phyloP scores from a whole-genome alignment of 1,140 invertebrate genomes.

The Paracyclopina nana region DNA sequence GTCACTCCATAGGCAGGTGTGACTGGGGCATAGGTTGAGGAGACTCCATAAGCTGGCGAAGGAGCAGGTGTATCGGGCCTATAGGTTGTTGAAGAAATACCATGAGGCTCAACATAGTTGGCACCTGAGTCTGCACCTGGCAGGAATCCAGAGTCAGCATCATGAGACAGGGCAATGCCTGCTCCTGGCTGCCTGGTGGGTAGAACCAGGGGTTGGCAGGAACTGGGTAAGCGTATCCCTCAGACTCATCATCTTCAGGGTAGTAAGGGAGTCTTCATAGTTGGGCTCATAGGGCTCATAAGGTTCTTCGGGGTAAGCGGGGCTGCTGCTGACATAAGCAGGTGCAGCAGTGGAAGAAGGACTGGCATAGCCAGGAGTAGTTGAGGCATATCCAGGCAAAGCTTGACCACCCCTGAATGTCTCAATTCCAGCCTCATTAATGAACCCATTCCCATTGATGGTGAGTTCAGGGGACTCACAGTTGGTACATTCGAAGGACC shows the following conservation, averaged over 20 bases:
- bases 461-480: conserved; percentile 4
- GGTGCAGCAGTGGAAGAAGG: not conserved
- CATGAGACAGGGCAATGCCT: too few relatives aligned
- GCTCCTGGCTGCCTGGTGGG: too few relatives aligned
- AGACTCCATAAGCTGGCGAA: conserved; percentile 4
- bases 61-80: not conserved
- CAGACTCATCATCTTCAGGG: too few relatives aligned
- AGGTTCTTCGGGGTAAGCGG: too few relatives aligned
- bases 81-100: not conserved
- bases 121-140: too few relatives aligned
- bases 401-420: not conserved
- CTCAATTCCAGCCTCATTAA: not conserved
- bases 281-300: too few relatives aligned
- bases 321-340: too few relatives aligned
- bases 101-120: too few relatives aligned
- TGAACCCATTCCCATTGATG: conserved; percentile 1
- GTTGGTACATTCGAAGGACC: not conserved
- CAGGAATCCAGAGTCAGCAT: too few relatives aligned
- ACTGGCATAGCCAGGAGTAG: conserved; percentile 5
- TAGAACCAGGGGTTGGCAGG: too few relatives aligned
- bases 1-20: conserved; percentile 7
- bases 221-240: too few relatives aligned
- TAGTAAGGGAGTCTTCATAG: too few relatives aligned
- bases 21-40: not conserved
- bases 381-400: not conserved